Evolutionary conservation across 2,113 vertebrate species (phyloP), one percentile per base, ranked within the genome.

Genomic region (Muscicapa adusta): DNA sequence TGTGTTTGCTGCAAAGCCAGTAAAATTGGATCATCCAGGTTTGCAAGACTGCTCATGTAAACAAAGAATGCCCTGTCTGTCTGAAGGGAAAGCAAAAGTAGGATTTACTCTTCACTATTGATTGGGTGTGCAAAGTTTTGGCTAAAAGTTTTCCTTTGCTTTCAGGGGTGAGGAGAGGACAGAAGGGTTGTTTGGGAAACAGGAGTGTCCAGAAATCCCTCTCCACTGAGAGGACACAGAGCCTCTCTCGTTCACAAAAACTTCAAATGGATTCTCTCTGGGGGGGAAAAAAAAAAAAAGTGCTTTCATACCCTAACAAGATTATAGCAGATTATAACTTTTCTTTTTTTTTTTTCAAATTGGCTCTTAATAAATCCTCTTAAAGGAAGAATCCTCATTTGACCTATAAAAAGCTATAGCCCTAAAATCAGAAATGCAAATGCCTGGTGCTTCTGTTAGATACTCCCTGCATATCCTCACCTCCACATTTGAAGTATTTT

Each of bases 331-430:
- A 90, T 88, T 88, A 51, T 43, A 89, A 85, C 29, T 58, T 71
- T 43, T 79, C 33, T 61, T 76, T 43, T 79, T 33, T 61, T 77
- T 84, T 42, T 51, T 56, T 3, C 25, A 73, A 51, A 91, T 67
- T 81, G 43, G 57, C 18, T 95, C 43, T 71, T 56, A 91, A 71
- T 84, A 92, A 95, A 89, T 91, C 87, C 73, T 96, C 80, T 96
- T 96, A 92, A 91, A 66, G 0, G 26, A 77, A 78, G 77, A 94
- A 81, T 84, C 61, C 63, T 88, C 34, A 25, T 85, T 81, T 85
- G 78, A 75, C 61, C 79, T 74, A 79, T 29, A 74, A 92, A 83
- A 81, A 91, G 43, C 56, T 62, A 23, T 1, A 88, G 33, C 25
- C 83, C 51, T 67, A 66, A 89, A 83, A 68, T 53, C 51, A 72